Conservation (phyloP, 2,888 invertebrate species). For the Tetranychus piercei region DNA sequence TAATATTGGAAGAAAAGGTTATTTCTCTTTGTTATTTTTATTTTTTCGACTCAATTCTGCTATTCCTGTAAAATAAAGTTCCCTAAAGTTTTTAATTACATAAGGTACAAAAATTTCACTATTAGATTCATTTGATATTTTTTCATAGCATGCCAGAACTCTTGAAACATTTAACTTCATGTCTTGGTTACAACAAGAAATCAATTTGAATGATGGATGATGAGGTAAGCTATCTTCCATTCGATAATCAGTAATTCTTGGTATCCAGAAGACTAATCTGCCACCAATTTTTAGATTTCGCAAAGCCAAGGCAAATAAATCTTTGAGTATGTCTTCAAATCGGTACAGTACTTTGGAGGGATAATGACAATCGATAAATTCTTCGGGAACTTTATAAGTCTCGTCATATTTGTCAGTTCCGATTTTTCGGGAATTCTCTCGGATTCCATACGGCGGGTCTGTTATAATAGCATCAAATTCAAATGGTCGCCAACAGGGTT, state of each 20-base stretch:
- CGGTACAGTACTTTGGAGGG: conserved; percentile 56
- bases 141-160: conserved; percentile 11
- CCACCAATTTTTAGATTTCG: conserved; percentile 53
- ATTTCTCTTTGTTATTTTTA: not conserved
- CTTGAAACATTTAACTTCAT: conserved; percentile 40
- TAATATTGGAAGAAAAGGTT: not conserved
- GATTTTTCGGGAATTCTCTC: conserved; percentile 74
- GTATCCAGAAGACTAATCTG: conserved; percentile 85
- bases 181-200: conserved; percentile 72
- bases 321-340: conserved; percentile 58
- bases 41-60: not conserved
- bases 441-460: conserved; percentile 93
- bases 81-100: not conserved
- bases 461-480: conserved; percentile 80
- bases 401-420: conserved; percentile 43
- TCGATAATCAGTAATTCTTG: conserved; percentile 52
- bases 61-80: not conserved
- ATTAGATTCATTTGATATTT: not conserved
- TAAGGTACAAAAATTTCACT: not conserved
- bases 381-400: conserved; percentile 40
- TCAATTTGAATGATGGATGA: conserved; percentile 55
- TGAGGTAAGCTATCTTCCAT: conserved; percentile 38
- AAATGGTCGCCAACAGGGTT: conserved; percentile 51
- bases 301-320: conserved; percentile 65
- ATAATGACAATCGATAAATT: conserved; percentile 37